These are phyloP conservation scores for Rhinella marina DNA, from an alignment of 2,797 vertebrate species.

Conservation along the genomic window DNA sequence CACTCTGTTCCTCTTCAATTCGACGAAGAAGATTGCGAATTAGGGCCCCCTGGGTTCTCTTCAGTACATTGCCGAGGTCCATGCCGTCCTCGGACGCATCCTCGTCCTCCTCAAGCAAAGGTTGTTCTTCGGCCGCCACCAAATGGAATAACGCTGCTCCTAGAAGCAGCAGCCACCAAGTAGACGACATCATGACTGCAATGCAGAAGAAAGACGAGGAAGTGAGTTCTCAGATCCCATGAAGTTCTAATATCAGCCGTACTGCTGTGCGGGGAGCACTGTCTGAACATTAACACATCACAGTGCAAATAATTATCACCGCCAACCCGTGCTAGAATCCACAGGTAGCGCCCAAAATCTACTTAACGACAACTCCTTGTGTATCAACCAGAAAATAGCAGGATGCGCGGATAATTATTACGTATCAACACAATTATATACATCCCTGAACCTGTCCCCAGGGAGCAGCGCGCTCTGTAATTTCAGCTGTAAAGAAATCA, in stretches of 20 bases:
- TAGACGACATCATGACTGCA: constrained; percentile 75
- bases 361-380: not conserved
- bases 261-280: not conserved
- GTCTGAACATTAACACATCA: not conserved
- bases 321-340: not conserved
- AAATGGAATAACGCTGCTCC: constrained; percentile 75
- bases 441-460: constrained; percentile 23
- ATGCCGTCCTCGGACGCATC: constrained; percentile 63
- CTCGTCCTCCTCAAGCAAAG: constrained; percentile 74
- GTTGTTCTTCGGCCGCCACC: constrained; percentile 72
- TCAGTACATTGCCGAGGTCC: constrained; percentile 77
- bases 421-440: constrained; percentile 29
- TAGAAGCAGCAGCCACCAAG: constrained; percentile 77
- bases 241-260: not conserved
- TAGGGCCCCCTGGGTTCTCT: constrained; percentile 78
- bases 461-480: not conserved
- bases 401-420: constrained; percentile 53
- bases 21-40: constrained; percentile 79
- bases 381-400: constrained; percentile 13
- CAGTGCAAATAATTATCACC: constrained; percentile 2
- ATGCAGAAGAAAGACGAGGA: constrained; percentile 27
- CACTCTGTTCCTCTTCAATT: constrained; percentile 74
- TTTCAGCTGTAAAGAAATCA: constrained; percentile 41
- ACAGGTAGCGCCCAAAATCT: not conserved
- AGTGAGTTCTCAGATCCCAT: not conserved